A percentile compares a stretch with the other conserved stretches of the same genome.
phyloP scores from a whole-genome alignment of 2,888 invertebrate genomes.

The Drosophila differens region DNA sequence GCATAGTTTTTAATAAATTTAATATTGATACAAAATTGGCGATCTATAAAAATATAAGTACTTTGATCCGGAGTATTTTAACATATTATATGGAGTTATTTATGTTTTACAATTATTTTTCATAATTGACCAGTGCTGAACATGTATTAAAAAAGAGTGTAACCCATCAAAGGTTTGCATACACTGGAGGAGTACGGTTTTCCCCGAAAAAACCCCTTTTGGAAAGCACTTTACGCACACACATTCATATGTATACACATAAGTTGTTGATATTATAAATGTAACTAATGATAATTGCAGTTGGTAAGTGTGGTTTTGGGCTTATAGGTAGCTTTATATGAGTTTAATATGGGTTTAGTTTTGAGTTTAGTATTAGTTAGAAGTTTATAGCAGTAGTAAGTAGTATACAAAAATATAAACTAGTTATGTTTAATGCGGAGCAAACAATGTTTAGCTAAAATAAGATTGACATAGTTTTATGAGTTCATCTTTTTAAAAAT shows the following conservation, averaged over 20 bases:
- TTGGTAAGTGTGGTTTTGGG: conserved; percentile 40
- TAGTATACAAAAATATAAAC: conserved; percentile 78
- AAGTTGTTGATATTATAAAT: conserved; percentile 37
- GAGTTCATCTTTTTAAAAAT: conserved; percentile 56
- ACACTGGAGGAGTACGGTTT: conserved; percentile 15
- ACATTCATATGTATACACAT: conserved; percentile 55
- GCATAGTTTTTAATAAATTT: conserved; percentile 27
- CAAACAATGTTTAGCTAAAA: conserved; percentile 81
- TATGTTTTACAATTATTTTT: conserved; percentile 15
- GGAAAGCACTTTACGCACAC: conserved; percentile 58
- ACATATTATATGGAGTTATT: conserved; percentile 9
- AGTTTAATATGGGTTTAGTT: conserved; percentile 54
- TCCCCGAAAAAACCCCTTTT: conserved; percentile 37
- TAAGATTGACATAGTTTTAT: conserved; percentile 73
- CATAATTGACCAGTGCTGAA: conserved; percentile 11
- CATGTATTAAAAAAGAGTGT: conserved; percentile 12
- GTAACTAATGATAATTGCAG: conserved; percentile 57
- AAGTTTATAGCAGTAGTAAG: conserved; percentile 73
- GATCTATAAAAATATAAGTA: conserved; percentile 24
- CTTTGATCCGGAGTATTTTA: conserved; percentile 24
- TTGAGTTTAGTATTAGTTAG: conserved; percentile 63
- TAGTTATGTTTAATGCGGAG: conserved; percentile 79
- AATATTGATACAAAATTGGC: conserved; percentile 30
- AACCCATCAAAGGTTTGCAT: conserved; percentile 6
- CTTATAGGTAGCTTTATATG: conserved; percentile 48